Evolutionary conservation across 92 coral and sea anemone species (phyloP).

Genomic region (Epizoanthus ramosus): DNA sequence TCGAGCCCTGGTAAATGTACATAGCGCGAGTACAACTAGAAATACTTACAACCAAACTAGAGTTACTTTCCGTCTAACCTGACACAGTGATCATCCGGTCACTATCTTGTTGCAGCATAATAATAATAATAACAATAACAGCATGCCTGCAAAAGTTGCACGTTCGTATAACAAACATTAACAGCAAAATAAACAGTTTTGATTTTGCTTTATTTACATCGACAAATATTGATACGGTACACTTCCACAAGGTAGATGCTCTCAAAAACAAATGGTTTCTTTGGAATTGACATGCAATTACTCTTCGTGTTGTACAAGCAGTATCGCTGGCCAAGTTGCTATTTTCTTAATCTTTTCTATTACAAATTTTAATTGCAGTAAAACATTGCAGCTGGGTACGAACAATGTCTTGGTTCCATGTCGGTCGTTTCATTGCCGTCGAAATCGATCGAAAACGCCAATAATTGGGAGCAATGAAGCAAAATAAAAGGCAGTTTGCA

Average conservation of each 20-base stretch:
- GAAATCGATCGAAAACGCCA: too few relatives aligned
- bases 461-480: too few relatives aligned
- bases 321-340: not conserved
- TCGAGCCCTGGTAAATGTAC: too few relatives aligned
- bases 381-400: not conserved
- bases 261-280: not conserved
- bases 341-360: not conserved
- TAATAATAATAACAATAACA: too few relatives aligned
- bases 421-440: not conserved
- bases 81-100: too few relatives aligned
- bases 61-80: too few relatives aligned
- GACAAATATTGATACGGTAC: not conserved
- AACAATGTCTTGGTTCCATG: not conserved
- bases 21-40: too few relatives aligned
- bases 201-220: not conserved
- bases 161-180: not conserved
- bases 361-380: not conserved
- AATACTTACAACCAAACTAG: too few relatives aligned
- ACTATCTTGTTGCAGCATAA: too few relatives aligned
- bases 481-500: too few relatives aligned
- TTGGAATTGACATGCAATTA: not conserved
- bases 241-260: not conserved
- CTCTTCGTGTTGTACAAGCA: not conserved
- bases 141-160: too few relatives aligned
- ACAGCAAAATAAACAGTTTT: not conserved